Evolutionary conservation across 2,888 invertebrate species (phyloP).

Genomic region (Epiblema foenella): DNA sequence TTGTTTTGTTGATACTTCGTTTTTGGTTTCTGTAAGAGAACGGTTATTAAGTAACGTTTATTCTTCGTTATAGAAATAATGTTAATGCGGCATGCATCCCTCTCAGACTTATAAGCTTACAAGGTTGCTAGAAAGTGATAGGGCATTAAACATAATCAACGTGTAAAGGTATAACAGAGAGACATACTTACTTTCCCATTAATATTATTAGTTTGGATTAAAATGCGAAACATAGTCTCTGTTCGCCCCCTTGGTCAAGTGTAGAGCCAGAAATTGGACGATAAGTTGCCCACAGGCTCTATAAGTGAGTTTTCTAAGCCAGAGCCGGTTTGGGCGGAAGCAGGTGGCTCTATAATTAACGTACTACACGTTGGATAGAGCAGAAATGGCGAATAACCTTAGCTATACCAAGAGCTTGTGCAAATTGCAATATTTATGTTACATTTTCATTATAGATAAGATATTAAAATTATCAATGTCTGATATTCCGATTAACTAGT

Average conservation of each 20-base stretch:
- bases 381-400: conserved; percentile 2
- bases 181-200: too few relatives aligned
- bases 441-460: background rate
- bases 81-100: too few relatives aligned
- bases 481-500: background rate
- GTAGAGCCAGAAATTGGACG: conserved; percentile 1
- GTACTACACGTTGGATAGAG: conserved; percentile 4
- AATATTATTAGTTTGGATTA: too few relatives aligned
- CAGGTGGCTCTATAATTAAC: conserved; percentile 43
- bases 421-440: background rate
- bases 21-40: too few relatives aligned
- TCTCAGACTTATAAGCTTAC: too few relatives aligned
- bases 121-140: too few relatives aligned
- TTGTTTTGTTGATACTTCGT: too few relatives aligned
- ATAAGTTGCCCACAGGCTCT: background rate
- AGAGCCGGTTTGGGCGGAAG: conserved; percentile 49
- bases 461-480: background rate
- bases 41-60: too few relatives aligned
- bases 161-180: too few relatives aligned
- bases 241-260: background rate
- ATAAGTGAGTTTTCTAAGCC: conserved; percentile 6
- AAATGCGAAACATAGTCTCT: background rate
- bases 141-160: too few relatives aligned
- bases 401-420: background rate
- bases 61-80: too few relatives aligned